phyloP scores from a whole-genome alignment of 2,113 vertebrate genomes.

The Oxyura jamaicensis region DNA sequence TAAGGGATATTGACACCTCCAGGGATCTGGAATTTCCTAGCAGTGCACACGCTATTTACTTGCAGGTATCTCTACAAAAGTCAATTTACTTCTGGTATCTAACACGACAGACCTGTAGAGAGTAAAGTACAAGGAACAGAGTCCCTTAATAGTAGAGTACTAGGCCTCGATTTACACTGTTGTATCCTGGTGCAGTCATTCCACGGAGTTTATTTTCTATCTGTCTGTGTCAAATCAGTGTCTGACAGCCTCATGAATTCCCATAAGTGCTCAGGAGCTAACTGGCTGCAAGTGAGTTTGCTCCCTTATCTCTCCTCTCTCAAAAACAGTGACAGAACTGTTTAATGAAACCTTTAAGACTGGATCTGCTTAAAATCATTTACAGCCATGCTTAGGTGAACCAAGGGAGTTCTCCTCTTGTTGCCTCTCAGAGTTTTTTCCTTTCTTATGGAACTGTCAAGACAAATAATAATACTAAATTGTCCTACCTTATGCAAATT shows the following conservation, averaged over 20 bases:
- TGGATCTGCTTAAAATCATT: neutral
- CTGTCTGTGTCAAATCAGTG: neutral
- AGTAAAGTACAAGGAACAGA: neutral
- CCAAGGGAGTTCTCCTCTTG: neutral
- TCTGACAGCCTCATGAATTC: neutral
- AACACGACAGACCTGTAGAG: neutral
- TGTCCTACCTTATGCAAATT: neutral
- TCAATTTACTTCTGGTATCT: neutral
- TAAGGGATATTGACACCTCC: neutral
- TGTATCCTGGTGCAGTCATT: neutral
- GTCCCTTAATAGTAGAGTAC: neutral
- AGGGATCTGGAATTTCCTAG: neutral
- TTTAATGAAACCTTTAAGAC: constrained; percentile 8
- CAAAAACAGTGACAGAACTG: neutral
- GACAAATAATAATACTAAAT: neutral
- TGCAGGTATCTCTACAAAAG: neutral
- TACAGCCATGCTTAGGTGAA: neutral
- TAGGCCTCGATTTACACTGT: neutral
- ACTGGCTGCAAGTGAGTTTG: neutral
- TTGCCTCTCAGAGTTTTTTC: neutral
- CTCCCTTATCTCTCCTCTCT: neutral
- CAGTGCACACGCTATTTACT: neutral
- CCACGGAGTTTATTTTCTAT: neutral
- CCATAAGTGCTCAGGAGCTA: neutral
- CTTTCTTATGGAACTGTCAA: neutral